phyloP scores from a whole-genome alignment of 2,113 vertebrate genomes.

The Climacteris rufus region DNA sequence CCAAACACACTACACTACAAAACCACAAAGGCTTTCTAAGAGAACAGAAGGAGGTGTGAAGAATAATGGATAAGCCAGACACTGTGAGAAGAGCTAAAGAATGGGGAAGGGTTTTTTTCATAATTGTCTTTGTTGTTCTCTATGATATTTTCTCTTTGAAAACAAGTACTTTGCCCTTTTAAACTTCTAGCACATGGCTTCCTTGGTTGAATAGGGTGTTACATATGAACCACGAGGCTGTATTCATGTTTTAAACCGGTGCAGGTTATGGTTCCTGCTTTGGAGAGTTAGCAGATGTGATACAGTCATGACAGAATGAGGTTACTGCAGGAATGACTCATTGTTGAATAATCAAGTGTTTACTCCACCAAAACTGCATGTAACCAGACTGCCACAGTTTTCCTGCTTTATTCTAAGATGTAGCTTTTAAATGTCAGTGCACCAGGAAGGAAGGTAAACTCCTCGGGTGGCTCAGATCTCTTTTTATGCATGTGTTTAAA shows the following conservation, averaged over 20 bases:
- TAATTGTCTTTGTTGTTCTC: background rate
- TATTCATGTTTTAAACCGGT: background rate
- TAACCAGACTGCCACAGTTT: constrained; percentile 50
- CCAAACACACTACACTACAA: background rate
- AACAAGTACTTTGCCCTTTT: background rate
- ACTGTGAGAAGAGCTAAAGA: background rate
- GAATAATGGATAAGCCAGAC: background rate
- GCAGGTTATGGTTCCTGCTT: constrained; percentile 30
- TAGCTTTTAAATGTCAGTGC: constrained; percentile 58
- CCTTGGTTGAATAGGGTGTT: constrained; percentile 17
- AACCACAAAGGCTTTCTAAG: background rate
- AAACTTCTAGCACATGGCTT: background rate
- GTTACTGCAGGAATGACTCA: constrained; percentile 68
- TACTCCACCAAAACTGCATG: constrained; percentile 50
- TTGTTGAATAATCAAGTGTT: constrained; percentile 66
- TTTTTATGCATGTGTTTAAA: background rate
- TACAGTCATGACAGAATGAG: constrained; percentile 68
- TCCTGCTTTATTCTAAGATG: constrained; percentile 33
- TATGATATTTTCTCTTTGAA: background rate
- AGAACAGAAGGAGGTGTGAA: background rate
- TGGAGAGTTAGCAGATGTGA: constrained; percentile 50
- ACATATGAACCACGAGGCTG: background rate
- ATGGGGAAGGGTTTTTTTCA: background rate
- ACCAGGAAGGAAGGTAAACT: constrained; percentile 30
- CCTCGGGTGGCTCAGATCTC: constrained; percentile 31